Evolutionary conservation across 2,113 vertebrate species (phyloP).

Genomic region (Rhegmatorhina hoffmannsi): DNA sequence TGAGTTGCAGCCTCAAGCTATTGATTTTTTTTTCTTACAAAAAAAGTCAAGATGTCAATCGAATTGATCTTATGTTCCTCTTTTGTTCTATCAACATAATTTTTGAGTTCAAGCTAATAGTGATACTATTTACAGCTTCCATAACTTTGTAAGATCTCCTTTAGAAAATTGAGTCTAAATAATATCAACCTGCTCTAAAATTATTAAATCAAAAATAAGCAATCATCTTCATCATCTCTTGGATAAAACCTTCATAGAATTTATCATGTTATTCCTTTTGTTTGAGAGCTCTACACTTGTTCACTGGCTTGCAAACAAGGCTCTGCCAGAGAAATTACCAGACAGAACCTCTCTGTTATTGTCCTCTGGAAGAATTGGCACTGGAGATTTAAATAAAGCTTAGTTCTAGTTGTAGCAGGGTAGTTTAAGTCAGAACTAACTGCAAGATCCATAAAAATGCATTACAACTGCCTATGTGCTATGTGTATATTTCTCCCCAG

Average conservation of each 20-base stretch:
- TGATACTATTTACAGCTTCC: not conserved
- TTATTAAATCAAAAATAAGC: slow-evolving; percentile 22
- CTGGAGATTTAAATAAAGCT: not conserved
- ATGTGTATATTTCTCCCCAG: not conserved
- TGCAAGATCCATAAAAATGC: not conserved
- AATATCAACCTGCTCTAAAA: slow-evolving; percentile 2
- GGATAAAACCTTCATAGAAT: not conserved
- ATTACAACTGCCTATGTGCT: not conserved
- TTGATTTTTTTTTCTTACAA: not conserved
- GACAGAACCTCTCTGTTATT: not conserved
- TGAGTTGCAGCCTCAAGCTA: not conserved
- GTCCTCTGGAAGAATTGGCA: not conserved
- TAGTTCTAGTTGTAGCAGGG: not conserved
- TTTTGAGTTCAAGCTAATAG: not conserved
- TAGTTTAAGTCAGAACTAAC: slow-evolving; percentile 1
- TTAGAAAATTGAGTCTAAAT: not conserved
- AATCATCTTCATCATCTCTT: not conserved
- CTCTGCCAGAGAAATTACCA: not conserved
- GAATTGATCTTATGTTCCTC: not conserved
- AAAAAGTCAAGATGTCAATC: not conserved
- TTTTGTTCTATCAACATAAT: not conserved
- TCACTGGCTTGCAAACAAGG: not conserved
- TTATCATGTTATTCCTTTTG: not conserved
- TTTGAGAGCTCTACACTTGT: not conserved
- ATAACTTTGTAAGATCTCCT: not conserved